phyloP scores from a whole-genome alignment of 1,140 invertebrate species.

The Mactra quadrangularis region DNA sequence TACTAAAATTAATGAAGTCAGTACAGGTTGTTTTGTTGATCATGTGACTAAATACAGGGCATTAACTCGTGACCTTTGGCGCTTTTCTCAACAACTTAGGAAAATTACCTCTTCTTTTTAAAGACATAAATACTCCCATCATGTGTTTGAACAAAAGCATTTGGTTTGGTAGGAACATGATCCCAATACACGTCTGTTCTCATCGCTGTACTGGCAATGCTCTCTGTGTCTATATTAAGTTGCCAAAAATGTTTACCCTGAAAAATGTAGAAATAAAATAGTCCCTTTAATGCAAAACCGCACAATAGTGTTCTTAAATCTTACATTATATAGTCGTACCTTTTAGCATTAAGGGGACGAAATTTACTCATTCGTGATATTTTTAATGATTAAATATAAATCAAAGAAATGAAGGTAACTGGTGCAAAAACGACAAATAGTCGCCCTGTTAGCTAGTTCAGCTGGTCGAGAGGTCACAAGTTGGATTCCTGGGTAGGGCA shows the following conservation, averaged over 20 bases:
- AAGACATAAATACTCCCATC: slow-evolving; percentile 25
- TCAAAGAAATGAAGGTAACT: neutral
- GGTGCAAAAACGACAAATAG: neutral
- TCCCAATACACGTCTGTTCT: slow-evolving; percentile 28
- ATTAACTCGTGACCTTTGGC: too few relatives aligned
- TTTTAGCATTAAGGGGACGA: neutral
- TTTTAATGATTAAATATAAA: neutral
- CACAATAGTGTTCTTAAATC: neutral
- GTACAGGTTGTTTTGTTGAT: too few relatives aligned
- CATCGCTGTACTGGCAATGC: neutral
- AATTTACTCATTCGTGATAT: neutral
- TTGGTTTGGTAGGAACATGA: slow-evolving; percentile 6
- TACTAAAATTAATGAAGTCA: too few relatives aligned
- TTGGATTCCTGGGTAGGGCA: too few relatives aligned
- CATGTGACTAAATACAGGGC: too few relatives aligned
- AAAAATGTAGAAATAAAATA: neutral
- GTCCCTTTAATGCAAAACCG: neutral
- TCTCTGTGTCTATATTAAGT: neutral
- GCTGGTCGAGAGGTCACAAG: too few relatives aligned
- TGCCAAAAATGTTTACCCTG: slow-evolving; percentile 48
- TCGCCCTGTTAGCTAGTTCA: too few relatives aligned
- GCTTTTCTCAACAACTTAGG: too few relatives aligned
- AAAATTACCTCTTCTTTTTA: slow-evolving; percentile 32
- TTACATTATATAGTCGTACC: neutral
- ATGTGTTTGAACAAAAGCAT: slow-evolving; percentile 26